Evolutionary conservation across 2,113 vertebrate genomes (phyloP).

Genomic region (Archocentrus centrarchus): DNA sequence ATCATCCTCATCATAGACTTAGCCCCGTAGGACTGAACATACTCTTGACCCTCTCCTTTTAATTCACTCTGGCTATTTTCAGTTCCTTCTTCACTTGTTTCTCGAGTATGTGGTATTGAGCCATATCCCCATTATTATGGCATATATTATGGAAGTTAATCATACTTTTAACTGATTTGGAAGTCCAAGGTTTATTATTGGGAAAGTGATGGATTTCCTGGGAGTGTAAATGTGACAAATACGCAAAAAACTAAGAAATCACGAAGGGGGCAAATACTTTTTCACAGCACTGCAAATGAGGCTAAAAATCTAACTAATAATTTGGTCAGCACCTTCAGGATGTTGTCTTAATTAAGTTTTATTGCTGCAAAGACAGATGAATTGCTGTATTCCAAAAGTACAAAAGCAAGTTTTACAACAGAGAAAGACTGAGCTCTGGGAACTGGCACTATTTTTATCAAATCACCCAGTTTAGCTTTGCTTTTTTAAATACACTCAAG

Average conservation of each 20-base stretch:
- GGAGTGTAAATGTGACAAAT: too few species aligned
- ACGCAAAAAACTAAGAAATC: not conserved
- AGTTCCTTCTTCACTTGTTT: too few species aligned
- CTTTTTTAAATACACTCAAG: not conserved
- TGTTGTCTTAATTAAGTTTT: not conserved
- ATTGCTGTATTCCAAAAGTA: not conserved
- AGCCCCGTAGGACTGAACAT: too few species aligned
- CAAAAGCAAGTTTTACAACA: not conserved
- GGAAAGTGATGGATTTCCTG: too few species aligned
- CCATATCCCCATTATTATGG: too few species aligned
- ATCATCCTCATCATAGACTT: too few species aligned
- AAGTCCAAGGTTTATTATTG: too few species aligned
- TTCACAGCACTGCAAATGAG: not conserved
- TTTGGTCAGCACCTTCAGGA: not conserved
- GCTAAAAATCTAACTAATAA: not conserved
- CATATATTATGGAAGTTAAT: too few species aligned
- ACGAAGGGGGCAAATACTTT: not conserved
- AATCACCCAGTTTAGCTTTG: not conserved
- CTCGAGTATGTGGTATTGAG: too few species aligned
- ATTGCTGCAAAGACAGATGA: not conserved
- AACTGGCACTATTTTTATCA: not conserved
- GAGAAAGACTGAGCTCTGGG: conserved; percentile 4
- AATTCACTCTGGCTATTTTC: too few species aligned
- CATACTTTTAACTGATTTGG: too few species aligned
- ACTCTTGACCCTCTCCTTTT: too few species aligned